Evolutionary conservation across 1,140 invertebrate species (phyloP), one percentile per base, ranked within the genome.

Genomic region (Lasioglossum baleicum): DNA sequence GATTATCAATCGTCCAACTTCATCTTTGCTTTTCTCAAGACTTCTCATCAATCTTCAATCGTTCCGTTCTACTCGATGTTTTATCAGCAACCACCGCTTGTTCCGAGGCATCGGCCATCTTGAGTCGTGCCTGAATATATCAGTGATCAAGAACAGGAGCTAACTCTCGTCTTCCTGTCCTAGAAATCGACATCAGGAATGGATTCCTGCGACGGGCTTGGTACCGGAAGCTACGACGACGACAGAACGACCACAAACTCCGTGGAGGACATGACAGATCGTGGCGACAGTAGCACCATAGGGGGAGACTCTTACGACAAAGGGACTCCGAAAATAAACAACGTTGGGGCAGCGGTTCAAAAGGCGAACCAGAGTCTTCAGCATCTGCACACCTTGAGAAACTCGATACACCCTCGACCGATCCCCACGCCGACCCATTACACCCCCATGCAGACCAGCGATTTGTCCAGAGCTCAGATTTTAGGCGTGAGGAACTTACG

Each of bases 401-500:
- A 90, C 74, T 81, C 86, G 15, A 87, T 72, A 17, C 83, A 71
- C 80, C 22, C 76, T 22, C 81, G 82, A 7, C 79, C 75, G 5
- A 75, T 73, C 0, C 83, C 83, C 3, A 63, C 76, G 51, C 26
- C 79, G 0, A 60, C 56, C 20, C 88, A 86, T 2, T 87, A 89
- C 53, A 67, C 84, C 0, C 58, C 79, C 0, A 51, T 90, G 31
- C 87, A 80, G 31, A 81, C 63, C 65, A 90, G 86, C 70, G 81
- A 83, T 35, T 66, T 83, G 15, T 6, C 56, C 61, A 71, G 65
- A 10, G 88, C 87, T 6, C 92, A 93, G 65, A 92, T 93, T 56
- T 83, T 92, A 7, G 92, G 89, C 0, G 92, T 93, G 10, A 87
- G 91, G 53, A 91, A 90, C 79, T 80, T 93, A n/a, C 81, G 83